Evolutionary conservation across 1,140 invertebrate genomes (phyloP).

Genomic region (Eriosoma lanigerum): DNA sequence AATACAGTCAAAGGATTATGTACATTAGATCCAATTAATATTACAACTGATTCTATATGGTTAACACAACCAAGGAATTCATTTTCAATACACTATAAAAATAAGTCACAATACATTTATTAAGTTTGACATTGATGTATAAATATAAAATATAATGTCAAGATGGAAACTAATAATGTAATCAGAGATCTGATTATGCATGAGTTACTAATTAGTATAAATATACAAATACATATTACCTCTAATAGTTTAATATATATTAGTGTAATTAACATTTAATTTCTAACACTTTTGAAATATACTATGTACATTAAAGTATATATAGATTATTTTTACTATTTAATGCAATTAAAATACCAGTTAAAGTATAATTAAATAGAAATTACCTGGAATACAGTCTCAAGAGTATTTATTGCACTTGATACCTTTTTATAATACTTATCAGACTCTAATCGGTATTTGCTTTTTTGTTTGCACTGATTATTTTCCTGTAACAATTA

Average conservation of each 20-base stretch:
- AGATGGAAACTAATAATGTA: no score
- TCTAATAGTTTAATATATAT: no score
- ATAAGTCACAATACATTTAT: background rate
- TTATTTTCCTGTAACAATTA: background rate
- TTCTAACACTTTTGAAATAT: no score
- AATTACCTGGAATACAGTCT: conserved; percentile 47
- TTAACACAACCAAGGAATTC: conserved; percentile 20
- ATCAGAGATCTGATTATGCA: background rate
- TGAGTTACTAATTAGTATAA: background rate
- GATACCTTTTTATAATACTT: conserved; percentile 50
- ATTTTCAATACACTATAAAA: conserved; percentile 40
- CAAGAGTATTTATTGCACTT: conserved; percentile 11
- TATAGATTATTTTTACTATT: no score
- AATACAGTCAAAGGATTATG: conserved; percentile 50
- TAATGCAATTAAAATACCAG: no score
- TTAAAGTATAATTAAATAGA: no score
- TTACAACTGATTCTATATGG: conserved; percentile 39
- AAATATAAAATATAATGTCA: no score
- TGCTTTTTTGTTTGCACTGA: background rate
- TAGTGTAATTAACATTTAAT: no score
- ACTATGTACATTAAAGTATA: no score
- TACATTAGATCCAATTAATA: conserved; percentile 45
- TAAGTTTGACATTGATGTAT: no score
- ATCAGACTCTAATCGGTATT: conserved; percentile 22
- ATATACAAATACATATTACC: no score